Base-by-base conservation (phyloP, 2,888 invertebrate genomes). In the Diarsia dahlii region DNA sequence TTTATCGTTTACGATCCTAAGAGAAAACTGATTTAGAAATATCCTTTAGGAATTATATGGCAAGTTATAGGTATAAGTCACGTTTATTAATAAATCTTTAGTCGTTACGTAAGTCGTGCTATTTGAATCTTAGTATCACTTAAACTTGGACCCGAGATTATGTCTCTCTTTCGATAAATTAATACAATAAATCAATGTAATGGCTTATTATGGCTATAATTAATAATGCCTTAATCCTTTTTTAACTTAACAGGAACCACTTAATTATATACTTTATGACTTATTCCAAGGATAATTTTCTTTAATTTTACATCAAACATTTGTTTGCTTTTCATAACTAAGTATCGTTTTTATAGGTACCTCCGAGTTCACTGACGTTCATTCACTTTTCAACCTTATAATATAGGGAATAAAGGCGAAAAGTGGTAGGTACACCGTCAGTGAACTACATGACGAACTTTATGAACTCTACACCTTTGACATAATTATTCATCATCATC, bases 21-120 rank as follows among this genome's bases (percentile, higher is more conserved):
- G 46, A 62, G 54, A 83, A 67, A 69, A 28, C 10, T 28, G 0
- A 23, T 70, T 58, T 63, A 28, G 48, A 75, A 66, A 63, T 63
- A 18, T n/a, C 1, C 34, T 39, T 39, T 60, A 15, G 4, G 0
- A 60, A 34, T 54, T 18, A 62, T 28, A 45, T 50, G 39, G 10
- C 10, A 54, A n/a, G 64, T n/a, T n/a, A n/a, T 28, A 28, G 28
- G 28, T 28, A 48, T 64, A 8, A 71, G 39, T 28, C 48, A 50
- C 18, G 3, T 60, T 50, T 56, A n/a, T 73, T 54, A 34, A 45
- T 3, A 20, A 45, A 28, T 20, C 4, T 20, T 28, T 48, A 13
- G 56, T 56, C 13, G 23, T 23, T 23, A 54, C n/a, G 23, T 15
- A 23, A 6, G 23, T 28, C 28, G 28, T 28, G 2, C 39, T 39